Conservation (phyloP, 2,888 invertebrate species). For the Calameuta idolon region DNA sequence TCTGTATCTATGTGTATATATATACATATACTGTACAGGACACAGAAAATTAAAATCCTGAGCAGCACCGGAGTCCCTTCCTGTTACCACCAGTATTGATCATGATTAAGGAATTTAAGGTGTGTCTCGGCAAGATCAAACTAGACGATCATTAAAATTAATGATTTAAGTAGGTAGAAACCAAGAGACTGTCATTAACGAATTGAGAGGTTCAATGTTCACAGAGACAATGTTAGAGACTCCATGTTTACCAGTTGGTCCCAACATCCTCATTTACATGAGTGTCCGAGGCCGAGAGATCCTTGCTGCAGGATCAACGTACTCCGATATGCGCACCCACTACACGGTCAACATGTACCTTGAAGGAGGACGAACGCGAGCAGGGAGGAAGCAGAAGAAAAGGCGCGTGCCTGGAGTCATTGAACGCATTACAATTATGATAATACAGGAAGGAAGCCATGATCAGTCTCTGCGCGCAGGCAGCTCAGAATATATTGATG, state of each 20-base stretch:
- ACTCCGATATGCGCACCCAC: not conserved
- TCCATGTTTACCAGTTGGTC: not conserved
- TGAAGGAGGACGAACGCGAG: not conserved
- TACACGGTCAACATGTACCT: not conserved
- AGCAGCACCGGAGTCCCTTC: not conserved
- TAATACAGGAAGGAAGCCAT: not conserved
- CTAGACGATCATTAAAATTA: not conserved
- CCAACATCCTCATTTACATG: not conserved
- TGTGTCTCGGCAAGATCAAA: not conserved
- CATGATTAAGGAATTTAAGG: not conserved
- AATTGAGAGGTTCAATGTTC: too few species aligned
- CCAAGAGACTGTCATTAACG: not conserved
- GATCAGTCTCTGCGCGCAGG: not conserved
- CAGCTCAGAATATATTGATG: not conserved
- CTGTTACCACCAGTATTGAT: not conserved
- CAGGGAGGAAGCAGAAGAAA: slow-evolving; percentile 1
- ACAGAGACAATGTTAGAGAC: too few species aligned
- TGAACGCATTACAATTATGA: slow-evolving; percentile 9
- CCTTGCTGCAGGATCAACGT: slow-evolving; percentile 7
- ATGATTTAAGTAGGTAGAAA: not conserved
- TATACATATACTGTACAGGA: not conserved
- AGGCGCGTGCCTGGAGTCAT: slow-evolving; percentile 6
- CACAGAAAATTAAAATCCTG: not conserved
- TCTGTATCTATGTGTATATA: not conserved
- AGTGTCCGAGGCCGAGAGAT: not conserved